These are phyloP conservation scores for Deroptyus accipitrinus DNA, from an alignment of 2,113 vertebrate species.

Conservation along the genomic window DNA sequence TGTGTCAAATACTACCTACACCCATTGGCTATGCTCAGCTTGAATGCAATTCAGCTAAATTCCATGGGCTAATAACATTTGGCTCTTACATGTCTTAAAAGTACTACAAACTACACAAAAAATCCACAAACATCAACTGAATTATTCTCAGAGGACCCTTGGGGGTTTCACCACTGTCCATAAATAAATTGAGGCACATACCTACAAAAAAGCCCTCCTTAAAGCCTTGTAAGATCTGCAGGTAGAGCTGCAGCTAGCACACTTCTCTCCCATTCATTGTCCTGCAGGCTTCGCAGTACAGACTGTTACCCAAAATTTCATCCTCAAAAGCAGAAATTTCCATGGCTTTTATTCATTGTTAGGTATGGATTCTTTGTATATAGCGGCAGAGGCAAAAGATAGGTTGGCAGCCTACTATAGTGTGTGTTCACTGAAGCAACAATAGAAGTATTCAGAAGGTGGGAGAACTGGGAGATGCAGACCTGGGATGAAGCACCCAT, in stretches of 20 bases:
- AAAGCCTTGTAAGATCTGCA: neutral
- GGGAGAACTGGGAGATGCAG: neutral
- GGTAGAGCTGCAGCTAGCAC: neutral
- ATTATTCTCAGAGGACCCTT: neutral
- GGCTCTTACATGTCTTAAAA: neutral
- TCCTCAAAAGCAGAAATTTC: neutral
- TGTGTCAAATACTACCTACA: neutral
- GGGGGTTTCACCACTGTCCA: neutral
- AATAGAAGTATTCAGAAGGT: neutral
- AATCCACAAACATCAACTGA: neutral
- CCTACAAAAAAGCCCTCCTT: neutral
- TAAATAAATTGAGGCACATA: neutral
- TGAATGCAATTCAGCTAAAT: neutral
- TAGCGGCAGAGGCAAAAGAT: neutral
- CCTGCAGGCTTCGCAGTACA: neutral
- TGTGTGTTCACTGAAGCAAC: neutral
- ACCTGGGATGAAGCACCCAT: neutral
- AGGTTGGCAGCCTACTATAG: neutral
- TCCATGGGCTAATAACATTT: neutral
- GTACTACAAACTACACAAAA: neutral
- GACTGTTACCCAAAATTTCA: neutral
- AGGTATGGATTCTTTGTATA: neutral
- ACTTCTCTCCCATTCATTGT: neutral
- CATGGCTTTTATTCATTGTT: neutral
- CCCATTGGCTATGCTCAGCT: neutral